A percentile compares a stretch with the other conserved stretches of the same genome.
These are phyloP conservation scores for Dynastes tityus DNA, from an alignment of 2,888 invertebrate species.

Conservation along the genomic window DNA sequence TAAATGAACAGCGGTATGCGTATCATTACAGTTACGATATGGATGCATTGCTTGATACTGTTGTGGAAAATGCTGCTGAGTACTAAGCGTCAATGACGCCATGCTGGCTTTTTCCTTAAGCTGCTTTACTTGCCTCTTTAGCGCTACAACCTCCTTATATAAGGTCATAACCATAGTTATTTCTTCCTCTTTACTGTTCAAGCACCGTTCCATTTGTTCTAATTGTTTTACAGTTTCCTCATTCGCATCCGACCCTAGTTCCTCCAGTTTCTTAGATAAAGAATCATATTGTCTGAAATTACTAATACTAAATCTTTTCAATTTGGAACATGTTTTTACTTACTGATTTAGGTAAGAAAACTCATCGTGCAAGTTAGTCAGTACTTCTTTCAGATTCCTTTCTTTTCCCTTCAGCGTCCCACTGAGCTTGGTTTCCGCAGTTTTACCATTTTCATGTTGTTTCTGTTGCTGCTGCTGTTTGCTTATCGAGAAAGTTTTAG, in stretches of 20 bases:
- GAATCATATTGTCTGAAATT: constrained; percentile 64
- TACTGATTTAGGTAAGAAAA: constrained; percentile 67
- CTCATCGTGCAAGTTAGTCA: constrained; percentile 68
- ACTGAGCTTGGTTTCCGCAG: constrained; percentile 42
- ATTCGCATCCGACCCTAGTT: constrained; percentile 55
- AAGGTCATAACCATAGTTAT: constrained; percentile 69
- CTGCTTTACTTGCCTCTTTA: constrained; percentile 67
- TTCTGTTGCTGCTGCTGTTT: constrained; percentile 39
- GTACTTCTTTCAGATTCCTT: constrained; percentile 66
- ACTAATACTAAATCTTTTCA: constrained; percentile 17
- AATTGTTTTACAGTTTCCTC: constrained; percentile 62
- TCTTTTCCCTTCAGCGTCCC: constrained; percentile 60
- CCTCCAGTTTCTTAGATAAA: constrained; percentile 59
- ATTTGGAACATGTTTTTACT: constrained; percentile 25
- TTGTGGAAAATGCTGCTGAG: constrained; percentile 51
- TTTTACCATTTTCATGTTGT: constrained; percentile 13
- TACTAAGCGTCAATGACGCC: constrained; percentile 57
- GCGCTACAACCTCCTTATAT: constrained; percentile 68
- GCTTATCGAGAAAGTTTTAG: constrained; percentile 9
- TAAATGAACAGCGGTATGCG: constrained; percentile 66
- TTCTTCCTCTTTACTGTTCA: constrained; percentile 68
- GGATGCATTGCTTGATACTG: constrained; percentile 35
- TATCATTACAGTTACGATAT: constrained; percentile 61
- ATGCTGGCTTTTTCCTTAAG: constrained; percentile 64
- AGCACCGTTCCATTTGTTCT: constrained; percentile 65